Evolutionary conservation across 2,113 vertebrate genomes (phyloP).

Genomic region (Falco punctatus): DNA sequence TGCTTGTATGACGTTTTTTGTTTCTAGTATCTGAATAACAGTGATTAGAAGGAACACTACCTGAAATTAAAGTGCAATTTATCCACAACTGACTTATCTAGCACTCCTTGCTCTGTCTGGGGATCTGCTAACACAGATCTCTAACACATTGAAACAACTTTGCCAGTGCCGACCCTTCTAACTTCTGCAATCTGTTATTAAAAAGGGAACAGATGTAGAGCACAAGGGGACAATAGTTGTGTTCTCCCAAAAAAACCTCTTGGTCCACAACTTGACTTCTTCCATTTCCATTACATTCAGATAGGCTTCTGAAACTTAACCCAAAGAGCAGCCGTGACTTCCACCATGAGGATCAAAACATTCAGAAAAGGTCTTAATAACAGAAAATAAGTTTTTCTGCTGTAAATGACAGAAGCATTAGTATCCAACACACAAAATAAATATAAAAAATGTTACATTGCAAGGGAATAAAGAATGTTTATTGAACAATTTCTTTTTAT

Average conservation of each 20-base stretch:
- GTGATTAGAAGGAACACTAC: not conserved
- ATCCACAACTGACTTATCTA: not conserved
- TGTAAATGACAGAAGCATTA: not conserved
- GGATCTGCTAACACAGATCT: not conserved
- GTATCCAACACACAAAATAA: not conserved
- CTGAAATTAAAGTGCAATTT: slow-evolving; percentile 18
- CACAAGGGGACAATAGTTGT: not conserved
- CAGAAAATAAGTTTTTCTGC: not conserved
- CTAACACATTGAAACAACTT: not conserved
- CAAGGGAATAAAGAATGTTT: not conserved
- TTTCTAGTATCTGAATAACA: not conserved
- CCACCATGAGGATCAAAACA: not conserved
- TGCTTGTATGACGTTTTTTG: not conserved
- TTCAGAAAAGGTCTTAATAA: not conserved
- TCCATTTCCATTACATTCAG: not conserved
- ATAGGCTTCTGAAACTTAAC: not conserved
- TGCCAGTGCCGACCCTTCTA: not conserved
- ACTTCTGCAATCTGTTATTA: not conserved
- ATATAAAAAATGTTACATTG: not conserved
- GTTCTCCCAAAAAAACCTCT: not conserved
- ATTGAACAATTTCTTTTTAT: not conserved
- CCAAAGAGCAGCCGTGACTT: not conserved
- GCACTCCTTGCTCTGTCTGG: not conserved
- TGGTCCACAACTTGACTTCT: not conserved
- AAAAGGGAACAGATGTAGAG: not conserved